Percentiles rank a stretch among this genome's conserved stretches.
Evolutionary conservation across 2,113 vertebrate species (phyloP).

Genomic region (Siphamia tubifer): DNA sequence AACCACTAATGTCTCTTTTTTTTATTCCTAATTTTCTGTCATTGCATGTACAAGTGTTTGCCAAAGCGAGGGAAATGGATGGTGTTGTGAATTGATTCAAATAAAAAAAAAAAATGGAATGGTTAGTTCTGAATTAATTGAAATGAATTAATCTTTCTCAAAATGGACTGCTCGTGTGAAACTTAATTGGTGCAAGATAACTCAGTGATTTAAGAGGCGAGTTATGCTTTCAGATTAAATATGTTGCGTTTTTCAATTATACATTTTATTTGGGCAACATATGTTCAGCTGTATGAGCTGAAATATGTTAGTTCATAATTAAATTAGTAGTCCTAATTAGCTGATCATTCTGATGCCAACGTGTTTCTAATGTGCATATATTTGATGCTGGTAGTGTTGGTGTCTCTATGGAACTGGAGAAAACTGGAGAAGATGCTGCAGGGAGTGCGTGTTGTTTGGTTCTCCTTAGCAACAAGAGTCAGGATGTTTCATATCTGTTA

Average conservation of each 20-base stretch:
- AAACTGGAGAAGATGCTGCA: conserved; percentile 1
- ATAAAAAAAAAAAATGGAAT: conserved; percentile 5
- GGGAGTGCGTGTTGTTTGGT: conserved; percentile 21
- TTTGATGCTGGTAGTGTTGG: background rate
- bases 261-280: conserved; percentile 15
- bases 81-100: background rate
- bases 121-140: background rate
- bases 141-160: conserved; percentile 34
- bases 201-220: background rate
- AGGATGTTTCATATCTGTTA: conserved; percentile 24
- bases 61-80: background rate
- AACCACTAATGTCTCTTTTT: background rate
- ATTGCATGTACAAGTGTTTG: background rate
- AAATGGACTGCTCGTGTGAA: conserved; percentile 5
- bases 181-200: background rate
- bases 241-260: conserved; percentile 21
- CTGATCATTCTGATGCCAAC: background rate
- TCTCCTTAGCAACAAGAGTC: conserved; percentile 21
- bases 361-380: background rate
- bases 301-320: conserved; percentile 16
- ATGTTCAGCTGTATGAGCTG: conserved; percentile 21
- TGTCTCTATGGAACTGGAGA: background rate
- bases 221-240: conserved; percentile 3
- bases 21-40: background rate
- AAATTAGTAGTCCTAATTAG: conserved; percentile 32